A percentile compares a stretch with the other conserved stretches of the same genome.
Evolutionary conservation across 2,113 vertebrate species (phyloP).

Genomic region (Hypocryptadius cinnamomeus): DNA sequence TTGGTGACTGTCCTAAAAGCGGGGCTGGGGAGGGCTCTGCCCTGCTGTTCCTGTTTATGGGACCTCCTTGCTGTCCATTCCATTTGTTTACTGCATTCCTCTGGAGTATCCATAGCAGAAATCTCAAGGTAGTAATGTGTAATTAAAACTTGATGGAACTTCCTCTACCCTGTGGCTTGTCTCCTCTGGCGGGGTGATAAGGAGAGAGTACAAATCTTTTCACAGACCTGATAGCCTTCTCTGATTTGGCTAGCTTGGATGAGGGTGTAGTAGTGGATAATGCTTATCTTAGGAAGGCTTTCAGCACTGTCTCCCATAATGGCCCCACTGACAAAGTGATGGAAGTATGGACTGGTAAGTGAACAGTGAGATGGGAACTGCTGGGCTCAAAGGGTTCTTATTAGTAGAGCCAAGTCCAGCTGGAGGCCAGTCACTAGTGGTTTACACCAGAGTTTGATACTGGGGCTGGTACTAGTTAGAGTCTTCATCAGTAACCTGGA

Average conservation of each 20-base stretch:
- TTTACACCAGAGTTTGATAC: background rate
- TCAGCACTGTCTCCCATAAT: background rate
- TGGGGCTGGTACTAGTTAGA: background rate
- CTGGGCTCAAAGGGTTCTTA: background rate
- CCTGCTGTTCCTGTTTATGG: background rate
- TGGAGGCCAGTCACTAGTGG: background rate
- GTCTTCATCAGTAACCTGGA: background rate
- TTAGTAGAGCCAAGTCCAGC: background rate
- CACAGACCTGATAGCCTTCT: background rate
- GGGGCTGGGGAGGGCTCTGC: background rate
- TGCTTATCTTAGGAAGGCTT: background rate
- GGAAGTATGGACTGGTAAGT: background rate
- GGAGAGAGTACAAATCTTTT: background rate
- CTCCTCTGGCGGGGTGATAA: background rate
- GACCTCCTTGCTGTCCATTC: background rate
- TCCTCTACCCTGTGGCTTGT: background rate
- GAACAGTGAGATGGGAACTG: background rate
- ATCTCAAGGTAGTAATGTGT: background rate
- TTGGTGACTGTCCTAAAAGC: background rate
- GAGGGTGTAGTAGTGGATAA: background rate
- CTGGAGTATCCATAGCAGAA: background rate
- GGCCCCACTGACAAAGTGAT: background rate
- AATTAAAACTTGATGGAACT: background rate
- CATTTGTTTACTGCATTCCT: background rate
- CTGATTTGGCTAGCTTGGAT: background rate